Conservation (phyloP, 2,113 vertebrate species). For the Bombycilla garrulus region DNA sequence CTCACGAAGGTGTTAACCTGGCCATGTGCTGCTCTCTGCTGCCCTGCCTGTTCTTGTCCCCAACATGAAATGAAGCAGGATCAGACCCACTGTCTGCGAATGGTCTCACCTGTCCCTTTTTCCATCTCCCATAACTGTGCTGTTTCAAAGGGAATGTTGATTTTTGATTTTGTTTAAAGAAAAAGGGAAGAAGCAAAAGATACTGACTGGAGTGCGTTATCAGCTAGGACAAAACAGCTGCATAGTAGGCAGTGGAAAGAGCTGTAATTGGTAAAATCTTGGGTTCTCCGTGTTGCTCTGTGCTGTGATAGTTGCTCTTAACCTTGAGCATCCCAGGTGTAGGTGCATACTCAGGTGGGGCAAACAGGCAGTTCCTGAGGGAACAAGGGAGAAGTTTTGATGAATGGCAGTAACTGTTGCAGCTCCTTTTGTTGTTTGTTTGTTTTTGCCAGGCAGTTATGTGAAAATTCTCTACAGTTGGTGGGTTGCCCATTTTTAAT, state of each 20-base stretch:
- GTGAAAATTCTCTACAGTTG: slow-evolving; percentile 39
- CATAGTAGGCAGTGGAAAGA: not conserved
- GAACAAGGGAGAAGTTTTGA: not conserved
- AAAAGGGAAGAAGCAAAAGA: not conserved
- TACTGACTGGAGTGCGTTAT: not conserved
- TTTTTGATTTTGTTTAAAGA: not conserved
- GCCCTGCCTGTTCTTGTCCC: not conserved
- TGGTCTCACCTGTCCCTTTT: not conserved
- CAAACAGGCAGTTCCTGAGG: not conserved
- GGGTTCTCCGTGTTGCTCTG: not conserved
- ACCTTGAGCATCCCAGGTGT: not conserved
- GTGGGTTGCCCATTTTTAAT: slow-evolving; percentile 49
- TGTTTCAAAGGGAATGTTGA: not conserved
- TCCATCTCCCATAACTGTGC: not conserved
- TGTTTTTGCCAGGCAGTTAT: not conserved
- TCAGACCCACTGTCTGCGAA: not conserved
- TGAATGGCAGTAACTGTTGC: not conserved
- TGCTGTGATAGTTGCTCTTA: not conserved
- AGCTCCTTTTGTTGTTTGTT: not conserved
- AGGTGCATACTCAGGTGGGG: not conserved
- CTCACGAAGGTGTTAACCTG: not conserved
- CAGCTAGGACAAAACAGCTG: not conserved
- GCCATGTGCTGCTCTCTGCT: not conserved
- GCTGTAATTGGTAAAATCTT: not conserved
- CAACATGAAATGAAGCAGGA: rapidly evolving